Conservation (phyloP, 2,888 invertebrate genomes). For the Plutella xylostella region DNA sequence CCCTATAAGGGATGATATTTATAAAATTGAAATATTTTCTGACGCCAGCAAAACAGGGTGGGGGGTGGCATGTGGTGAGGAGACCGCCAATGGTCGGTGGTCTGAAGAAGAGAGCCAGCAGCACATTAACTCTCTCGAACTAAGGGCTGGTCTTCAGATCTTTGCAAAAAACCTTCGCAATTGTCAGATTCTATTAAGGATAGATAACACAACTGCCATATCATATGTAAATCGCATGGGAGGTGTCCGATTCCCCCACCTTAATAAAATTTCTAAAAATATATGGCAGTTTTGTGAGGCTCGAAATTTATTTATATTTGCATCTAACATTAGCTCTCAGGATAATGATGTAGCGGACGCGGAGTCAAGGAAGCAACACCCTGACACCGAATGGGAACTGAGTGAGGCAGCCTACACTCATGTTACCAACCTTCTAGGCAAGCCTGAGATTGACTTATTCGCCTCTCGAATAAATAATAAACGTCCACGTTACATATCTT, state of each 20-base stretch:
- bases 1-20: not conserved
- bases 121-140: slow-evolving; percentile 6
- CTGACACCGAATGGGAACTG: slow-evolving; percentile 4
- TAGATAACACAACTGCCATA: slow-evolving; percentile 7
- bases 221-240: slow-evolving; percentile 5
- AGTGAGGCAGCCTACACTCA: not conserved
- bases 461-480: slow-evolving; percentile 5
- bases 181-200: slow-evolving; percentile 1
- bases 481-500: not conserved
- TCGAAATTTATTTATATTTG: slow-evolving; percentile 4
- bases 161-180: slow-evolving; percentile 1
- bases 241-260: slow-evolving; percentile 5
- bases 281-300: slow-evolving; percentile 9
- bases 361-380: not conserved
- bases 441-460: slow-evolving; percentile 7
- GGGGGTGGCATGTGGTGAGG: slow-evolving; percentile 9
- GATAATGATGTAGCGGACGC: slow-evolving; percentile 3
- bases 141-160: slow-evolving; percentile 3
- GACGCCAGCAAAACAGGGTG: slow-evolving; percentile 10
- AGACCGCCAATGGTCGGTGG: slow-evolving; percentile 7
- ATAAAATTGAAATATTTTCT: slow-evolving; percentile 3
- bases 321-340: slow-evolving; percentile 1
- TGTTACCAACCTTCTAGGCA: not conserved
- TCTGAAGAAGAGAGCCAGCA: not conserved
- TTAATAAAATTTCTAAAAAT: not conserved